Conservation (phyloP, 2,888 invertebrate genomes). For the Leucophenga maculata region DNA sequence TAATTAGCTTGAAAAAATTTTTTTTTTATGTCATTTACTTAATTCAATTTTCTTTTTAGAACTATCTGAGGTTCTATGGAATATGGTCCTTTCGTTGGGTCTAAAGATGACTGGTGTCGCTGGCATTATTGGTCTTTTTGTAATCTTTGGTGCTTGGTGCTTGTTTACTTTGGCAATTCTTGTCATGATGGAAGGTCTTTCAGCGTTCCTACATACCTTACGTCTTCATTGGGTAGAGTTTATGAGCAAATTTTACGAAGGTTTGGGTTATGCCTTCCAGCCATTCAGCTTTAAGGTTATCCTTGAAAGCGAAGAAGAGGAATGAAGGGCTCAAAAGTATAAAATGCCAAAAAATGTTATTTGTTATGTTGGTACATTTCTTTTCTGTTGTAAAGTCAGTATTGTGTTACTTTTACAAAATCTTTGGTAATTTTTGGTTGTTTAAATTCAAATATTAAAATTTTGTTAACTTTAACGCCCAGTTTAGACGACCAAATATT, state of each 20-base stretch:
- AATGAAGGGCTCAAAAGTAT: conserved; percentile 37
- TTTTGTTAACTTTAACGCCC: too few species aligned
- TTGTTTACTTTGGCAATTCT: conserved; percentile 93
- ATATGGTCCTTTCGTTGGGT: conserved; percentile 89
- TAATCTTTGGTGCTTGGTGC: conserved; percentile 92
- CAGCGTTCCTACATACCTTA: conserved; percentile 97
- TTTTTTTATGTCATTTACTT: neutral
- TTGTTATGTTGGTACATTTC: neutral
- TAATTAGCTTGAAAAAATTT: conserved; percentile 70
- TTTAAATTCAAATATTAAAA: conserved; percentile 19
- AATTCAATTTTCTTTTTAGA: conserved; percentile 73
- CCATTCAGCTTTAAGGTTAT: conserved; percentile 89
- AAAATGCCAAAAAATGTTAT: conserved; percentile 22
- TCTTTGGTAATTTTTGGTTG: conserved; percentile 28
- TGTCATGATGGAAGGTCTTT: conserved; percentile 98
- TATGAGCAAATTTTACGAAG: conserved; percentile 93
- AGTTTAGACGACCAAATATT: too few species aligned
- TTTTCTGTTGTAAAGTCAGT: conserved; percentile 48
- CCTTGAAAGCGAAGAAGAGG: conserved; percentile 76
- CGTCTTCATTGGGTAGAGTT: conserved; percentile 98
- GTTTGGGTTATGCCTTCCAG: conserved; percentile 85
- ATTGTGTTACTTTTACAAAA: conserved; percentile 64
- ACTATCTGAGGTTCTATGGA: conserved; percentile 92
- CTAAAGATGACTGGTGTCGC: conserved; percentile 77
- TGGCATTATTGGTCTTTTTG: conserved; percentile 84